Base-by-base conservation (phyloP, 2,888 invertebrate species). In the Caenorhabditis angaria region DNA sequence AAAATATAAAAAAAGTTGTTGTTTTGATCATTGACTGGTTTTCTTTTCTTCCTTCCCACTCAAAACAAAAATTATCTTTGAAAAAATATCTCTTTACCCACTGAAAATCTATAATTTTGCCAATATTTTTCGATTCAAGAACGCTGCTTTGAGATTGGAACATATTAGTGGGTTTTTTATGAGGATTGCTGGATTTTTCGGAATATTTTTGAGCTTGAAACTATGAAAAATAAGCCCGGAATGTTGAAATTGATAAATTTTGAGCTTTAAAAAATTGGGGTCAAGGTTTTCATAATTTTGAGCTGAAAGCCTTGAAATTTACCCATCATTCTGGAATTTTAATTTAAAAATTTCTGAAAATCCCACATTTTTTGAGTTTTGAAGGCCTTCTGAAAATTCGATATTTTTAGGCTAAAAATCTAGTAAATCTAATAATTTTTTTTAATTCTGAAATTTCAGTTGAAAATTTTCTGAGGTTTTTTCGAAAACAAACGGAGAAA, bases 111-210 rank as follows among this genome's bases (percentile, higher is more conserved):
- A 48, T 14, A 59, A 53, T 12, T 41, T 35, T 58, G 25, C 35
- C 64, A 70, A 70, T 70, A 70, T 70, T 70, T 70, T 70, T 24
- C 65, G 65, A 48, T 65, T 70, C 55, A 65, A 59, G 65, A 65
- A 70, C 61, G 70, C 70, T 35, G 28, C 61, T 32, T 24, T 41
- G 29, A 61, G 57, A 65, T 61, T 70, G 62, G 65, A 63, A 51
- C 61, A 65, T 28, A 61, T 58, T 50, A 60, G 50, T 28, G 35
- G 50, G 28, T 61, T 53, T 29, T 50, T 50, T 50, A n/a, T n/a
- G n/a, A n/a, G n/a, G n/a, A n/a, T n/a, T n/a, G n/a, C n/a, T n/a
- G n/a, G n/a, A n/a, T n/a, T n/a, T n/a, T n/a, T n/a, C n/a, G n/a
- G 50, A 24, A 24, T 48, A n/a, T 50, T 50, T 50, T 50, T 14